Percentiles rank a stretch among this genome's conserved stretches.
Conservation (phyloP, 1,140 invertebrate genomes). For the Melitaea cinxia region DNA sequence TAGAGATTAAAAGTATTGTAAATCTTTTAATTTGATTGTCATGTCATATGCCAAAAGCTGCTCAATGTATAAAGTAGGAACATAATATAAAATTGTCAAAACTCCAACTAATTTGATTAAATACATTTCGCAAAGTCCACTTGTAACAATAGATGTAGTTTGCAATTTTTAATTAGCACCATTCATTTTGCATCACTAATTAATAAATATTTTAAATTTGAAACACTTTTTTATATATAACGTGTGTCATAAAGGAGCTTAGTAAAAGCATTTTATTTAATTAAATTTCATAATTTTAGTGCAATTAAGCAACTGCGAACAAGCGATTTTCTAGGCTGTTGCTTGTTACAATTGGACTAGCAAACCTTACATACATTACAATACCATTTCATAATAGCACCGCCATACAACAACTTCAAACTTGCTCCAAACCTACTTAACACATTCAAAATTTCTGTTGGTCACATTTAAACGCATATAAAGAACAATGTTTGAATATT, state of each 20-base stretch:
- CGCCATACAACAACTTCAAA: conserved; percentile 58
- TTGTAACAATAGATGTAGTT: conserved; percentile 34
- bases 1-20: too few relatives aligned
- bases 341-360: conserved; percentile 48
- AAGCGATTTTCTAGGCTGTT: neutral
- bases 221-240: neutral
- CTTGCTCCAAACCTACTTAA: conserved; percentile 33
- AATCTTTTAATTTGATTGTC: too few relatives aligned
- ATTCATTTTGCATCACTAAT: conserved; percentile 8
- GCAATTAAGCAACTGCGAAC: neutral
- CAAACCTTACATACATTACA: conserved; percentile 57
- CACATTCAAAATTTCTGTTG: conserved; percentile 31
- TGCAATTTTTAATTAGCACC: conserved; percentile 10
- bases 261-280: neutral
- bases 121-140: conserved; percentile 47
- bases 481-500: conserved; percentile 28
- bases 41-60: conserved; percentile 8
- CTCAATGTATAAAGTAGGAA: conserved; percentile 50
- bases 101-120: conserved; percentile 55
- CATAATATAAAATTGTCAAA: conserved; percentile 70
- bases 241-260: neutral
- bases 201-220: neutral
- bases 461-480: conserved; percentile 32
- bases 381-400: conserved; percentile 77
- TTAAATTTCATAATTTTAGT: conserved; percentile 1